phyloP scores from a whole-genome alignment of 1,140 invertebrate species.

The Venturia canescens region DNA sequence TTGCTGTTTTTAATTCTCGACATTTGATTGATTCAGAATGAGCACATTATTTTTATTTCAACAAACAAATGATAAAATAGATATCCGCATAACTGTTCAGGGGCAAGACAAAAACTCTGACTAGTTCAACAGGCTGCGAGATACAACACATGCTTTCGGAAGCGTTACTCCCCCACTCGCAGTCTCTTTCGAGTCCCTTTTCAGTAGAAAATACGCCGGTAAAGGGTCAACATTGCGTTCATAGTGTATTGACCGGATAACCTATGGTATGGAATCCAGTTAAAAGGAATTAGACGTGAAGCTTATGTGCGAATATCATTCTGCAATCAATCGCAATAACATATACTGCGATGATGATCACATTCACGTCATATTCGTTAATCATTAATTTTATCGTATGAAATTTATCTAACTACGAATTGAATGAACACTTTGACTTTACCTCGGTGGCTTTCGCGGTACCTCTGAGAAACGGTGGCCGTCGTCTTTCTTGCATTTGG shows the following conservation, averaged over 20 bases:
- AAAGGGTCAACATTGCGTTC: background rate
- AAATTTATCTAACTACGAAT: background rate
- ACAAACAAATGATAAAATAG: background rate
- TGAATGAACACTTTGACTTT: slow-evolving; percentile 55
- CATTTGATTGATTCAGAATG: background rate
- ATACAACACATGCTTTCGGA: background rate
- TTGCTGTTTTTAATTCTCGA: background rate
- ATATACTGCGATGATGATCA: no score
- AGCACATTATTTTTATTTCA: background rate
- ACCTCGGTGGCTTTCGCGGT: slow-evolving; percentile 72
- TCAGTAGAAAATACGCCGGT: background rate
- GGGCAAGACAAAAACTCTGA: background rate
- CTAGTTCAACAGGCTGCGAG: no score
- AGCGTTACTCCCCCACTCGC: background rate
- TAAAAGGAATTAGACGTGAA: no score
- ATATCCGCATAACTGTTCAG: background rate
- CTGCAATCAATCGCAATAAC: no score
- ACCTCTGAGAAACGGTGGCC: slow-evolving; percentile 71
- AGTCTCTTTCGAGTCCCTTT: background rate
- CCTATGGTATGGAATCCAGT: background rate
- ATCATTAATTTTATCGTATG: no score
- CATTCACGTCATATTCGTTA: no score
- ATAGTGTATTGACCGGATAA: background rate
- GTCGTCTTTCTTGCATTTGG: slow-evolving; percentile 71
- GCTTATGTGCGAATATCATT: no score